Evolutionary conservation across 2,113 vertebrate species (phyloP), one percentile per base, ranked within the genome.

Genomic region (Smithornis capensis): DNA sequence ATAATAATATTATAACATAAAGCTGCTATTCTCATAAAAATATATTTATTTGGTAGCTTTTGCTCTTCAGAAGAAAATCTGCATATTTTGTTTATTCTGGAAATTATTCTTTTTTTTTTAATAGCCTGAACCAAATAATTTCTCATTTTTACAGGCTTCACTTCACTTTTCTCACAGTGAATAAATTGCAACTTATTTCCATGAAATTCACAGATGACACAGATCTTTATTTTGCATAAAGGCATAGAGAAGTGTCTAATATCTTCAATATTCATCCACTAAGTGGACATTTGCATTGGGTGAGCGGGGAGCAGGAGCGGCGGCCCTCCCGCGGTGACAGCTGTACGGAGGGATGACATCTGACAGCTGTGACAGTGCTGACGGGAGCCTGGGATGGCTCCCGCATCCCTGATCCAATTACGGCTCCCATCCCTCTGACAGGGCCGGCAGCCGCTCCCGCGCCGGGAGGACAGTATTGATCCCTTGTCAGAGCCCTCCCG

Each of bases 181-280:
- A 99, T 99, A 99, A 99, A 99, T 98, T 98, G 98, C 95, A 98
- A 98, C 98, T 99, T 99, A 99, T 99, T 99, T 99, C 99, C 99
- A 99, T 99, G 99, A 99, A 99, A 99, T 99, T 96, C 98, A 93
- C 97, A 98, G 98, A 99, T 98, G 98, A 99, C 99, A 99, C 98
- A 99, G 98, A 98, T 99, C 98, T 99, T 98, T 98, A 98, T 98
- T 99, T 99, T 99, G 99, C 99, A 99, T 99, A 99, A 99, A 99
- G 98, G 99, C 99, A 99, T 99, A 99, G 99, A 99, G 98, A 99
- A 98, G 98, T 97, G 98, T 98, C 98, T 99, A 99, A 99, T 99
- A 99, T 99, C 98, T 98, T 98, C 98, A 97, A 98, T 99, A 99
- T 99, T 99, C 98, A 98, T 98, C 98, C 98, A 98, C 98, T 99